Evolutionary conservation across 2,888 invertebrate genomes (phyloP), one percentile per base, ranked within the genome.

Genomic region (Lochmaea capreae): DNA sequence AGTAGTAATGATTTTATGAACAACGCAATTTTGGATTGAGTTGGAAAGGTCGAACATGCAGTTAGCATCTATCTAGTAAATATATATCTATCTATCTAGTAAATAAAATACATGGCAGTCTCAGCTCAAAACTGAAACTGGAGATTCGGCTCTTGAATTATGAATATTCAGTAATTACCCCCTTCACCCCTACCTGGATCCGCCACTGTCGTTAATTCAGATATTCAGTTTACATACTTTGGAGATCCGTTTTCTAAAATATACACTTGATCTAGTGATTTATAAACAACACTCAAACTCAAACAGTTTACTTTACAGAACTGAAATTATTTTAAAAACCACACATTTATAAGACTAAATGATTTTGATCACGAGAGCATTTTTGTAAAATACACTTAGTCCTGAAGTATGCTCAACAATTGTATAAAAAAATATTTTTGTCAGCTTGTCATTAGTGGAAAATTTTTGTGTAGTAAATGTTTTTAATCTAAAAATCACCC

Each of bases 341-440:
- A 3, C 18, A 54, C 10, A 10, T 9, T 14, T 16, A 52, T 4
- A 10, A 52, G 49, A 14, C 9, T 54, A 10, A 54, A 39, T 58
- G 42, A 59, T 68, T 63, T 63, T 63, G 33, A 54, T 43, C 54
- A 39, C 3, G 14, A n/a, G 6, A 42, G 33, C 71, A 46, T 52
- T 65, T 71, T 71, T 78, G 78, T 78, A 78, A 75, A 77, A 78
- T 72, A 75, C 65, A 77, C 66, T 65, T 69, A 71, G 77, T 69
- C 78, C 78, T 78, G 78, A 78, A 78, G 26, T 77, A 77, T 78
- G 78, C 78, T 78, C 78, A 78, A 78, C 72, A 57, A 74, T 71
- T 78, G 78, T 78, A 78, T 76, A 78, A 76, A 78, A n/a, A 75
- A 71, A 67, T 72, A 74, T 76, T 72, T 67, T 73, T 72, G 61